Base-by-base conservation (phyloP, 2,797 vertebrate species). In the Hydrocynus forskahlii region DNA sequence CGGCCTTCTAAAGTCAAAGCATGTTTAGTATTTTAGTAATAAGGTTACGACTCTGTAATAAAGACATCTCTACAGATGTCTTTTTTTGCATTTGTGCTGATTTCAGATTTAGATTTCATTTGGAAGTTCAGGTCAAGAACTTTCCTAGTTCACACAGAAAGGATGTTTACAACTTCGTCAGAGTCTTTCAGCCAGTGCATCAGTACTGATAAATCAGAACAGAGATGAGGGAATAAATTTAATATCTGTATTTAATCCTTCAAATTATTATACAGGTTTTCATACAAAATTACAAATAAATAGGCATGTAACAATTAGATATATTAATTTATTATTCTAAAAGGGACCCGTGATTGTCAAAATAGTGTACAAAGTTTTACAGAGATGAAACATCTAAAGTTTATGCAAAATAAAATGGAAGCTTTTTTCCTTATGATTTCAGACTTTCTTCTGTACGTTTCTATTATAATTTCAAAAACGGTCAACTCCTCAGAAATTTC, bases 251-350 rank as follows among this genome's bases (percentile, higher is more conserved):
- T 73, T 73, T 73, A 55, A 38, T 72, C 12, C 19, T 68, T 38
- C 17, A 52, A 71, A 54, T 38, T 19, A 73, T 40, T 6, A 50
- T 5, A 48, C 6, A 59, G 69, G 50, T 62, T 79, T 79, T 79
- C 43, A 59, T 83, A 80, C 48, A 83, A 83, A 83, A 83, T 76
- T 62, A 83, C 73, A 80, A 80, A 83, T 83, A 83, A 83, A 83
- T 79, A 76, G 62, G 17, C 48, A 74, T 66, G 52, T 71, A 52
- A 70, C 78, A 67, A 63, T 83, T 74, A 72, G 8, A 76, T 83
- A 76, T 76, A 83, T 78, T 75, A 55, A 67, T 63, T 70, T 52
- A 76, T 76, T 74, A 83, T 75, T 76, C 38, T 43, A 75, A 68
- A 69, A 35, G 48, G 38, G 67, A 76, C 48, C 67, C 19, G 45